Evolutionary conservation across 1,140 invertebrate genomes (phyloP).

Genomic region (Colletes gigas): DNA sequence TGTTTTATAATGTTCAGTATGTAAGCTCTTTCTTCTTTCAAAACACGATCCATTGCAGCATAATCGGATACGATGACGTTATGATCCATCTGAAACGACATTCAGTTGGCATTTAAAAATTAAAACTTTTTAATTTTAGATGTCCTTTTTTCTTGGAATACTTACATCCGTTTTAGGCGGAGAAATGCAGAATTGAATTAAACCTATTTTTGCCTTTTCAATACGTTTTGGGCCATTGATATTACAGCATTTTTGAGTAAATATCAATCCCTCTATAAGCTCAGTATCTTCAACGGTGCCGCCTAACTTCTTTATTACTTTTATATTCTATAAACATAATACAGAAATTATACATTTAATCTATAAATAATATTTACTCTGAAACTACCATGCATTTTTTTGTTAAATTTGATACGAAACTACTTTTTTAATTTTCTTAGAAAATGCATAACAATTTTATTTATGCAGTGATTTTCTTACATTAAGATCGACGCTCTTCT

Average conservation of each 20-base stretch:
- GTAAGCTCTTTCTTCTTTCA: conserved; percentile 99
- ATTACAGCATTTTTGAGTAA: conserved; percentile 94
- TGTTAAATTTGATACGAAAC: too few species aligned
- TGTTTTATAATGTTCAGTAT: conserved; percentile 99
- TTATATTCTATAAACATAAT: conserved; percentile 87
- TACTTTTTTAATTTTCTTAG: background rate
- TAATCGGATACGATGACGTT: conserved; percentile 99
- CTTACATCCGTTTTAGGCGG: conserved; percentile 99
- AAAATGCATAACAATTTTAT: background rate
- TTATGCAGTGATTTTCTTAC: conserved; percentile 47
- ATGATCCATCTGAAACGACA: conserved; percentile 94
- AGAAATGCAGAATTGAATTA: conserved; percentile 99
- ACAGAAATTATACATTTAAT: conserved; percentile 1
- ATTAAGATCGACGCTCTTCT: conserved; percentile 85
- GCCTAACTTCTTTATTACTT: conserved; percentile 97
- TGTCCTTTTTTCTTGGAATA: conserved; percentile 40
- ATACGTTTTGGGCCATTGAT: conserved; percentile 95
- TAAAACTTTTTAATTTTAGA: background rate
- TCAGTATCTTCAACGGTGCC: conserved; percentile 99
- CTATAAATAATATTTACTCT: conserved; percentile 5
- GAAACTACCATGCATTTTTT: background rate
- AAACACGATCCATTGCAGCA: conserved; percentile 98
- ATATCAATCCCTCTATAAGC: conserved; percentile 96
- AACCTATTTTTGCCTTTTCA: conserved; percentile 99
- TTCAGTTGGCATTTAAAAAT: background rate